phyloP scores from a whole-genome alignment of 1,140 invertebrate species.

The Drusus annulatus region DNA sequence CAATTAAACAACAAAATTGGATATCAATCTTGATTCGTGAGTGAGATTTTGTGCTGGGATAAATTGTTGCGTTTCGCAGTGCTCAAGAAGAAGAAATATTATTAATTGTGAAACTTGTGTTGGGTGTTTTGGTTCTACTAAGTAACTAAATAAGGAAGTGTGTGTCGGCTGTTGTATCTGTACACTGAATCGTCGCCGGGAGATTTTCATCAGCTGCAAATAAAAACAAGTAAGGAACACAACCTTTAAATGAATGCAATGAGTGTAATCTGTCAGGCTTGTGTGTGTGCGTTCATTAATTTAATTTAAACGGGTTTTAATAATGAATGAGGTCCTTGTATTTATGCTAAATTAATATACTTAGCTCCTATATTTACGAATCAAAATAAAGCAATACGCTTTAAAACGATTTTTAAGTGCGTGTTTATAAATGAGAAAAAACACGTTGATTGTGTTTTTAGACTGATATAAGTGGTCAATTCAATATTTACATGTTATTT shows the following conservation, averaged over 20 bases:
- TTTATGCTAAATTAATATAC: not conserved
- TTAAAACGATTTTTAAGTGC: not conserved
- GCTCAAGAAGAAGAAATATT: slow-evolving; percentile 21
- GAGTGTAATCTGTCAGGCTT: not conserved
- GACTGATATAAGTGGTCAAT: no score
- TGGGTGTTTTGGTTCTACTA: slow-evolving; percentile 51
- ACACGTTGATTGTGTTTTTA: no score
- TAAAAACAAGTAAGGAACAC: slow-evolving; percentile 40
- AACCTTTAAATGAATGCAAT: slow-evolving; percentile 29
- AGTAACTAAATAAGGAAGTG: slow-evolving; percentile 51
- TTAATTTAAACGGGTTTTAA: not conserved
- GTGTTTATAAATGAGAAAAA: not conserved
- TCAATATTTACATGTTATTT: no score
- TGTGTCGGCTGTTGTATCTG: slow-evolving; percentile 37
- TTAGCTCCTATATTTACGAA: not conserved
- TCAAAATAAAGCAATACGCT: not conserved
- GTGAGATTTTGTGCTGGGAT: slow-evolving; percentile 18
- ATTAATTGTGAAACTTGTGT: slow-evolving; percentile 53
- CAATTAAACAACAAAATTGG: slow-evolving; percentile 35
- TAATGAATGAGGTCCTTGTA: not conserved
- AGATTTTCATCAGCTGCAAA: slow-evolving; percentile 35
- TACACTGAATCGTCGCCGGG: slow-evolving; percentile 26
- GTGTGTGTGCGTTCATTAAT: not conserved
- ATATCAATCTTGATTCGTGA: not conserved
- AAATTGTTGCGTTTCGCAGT: slow-evolving; percentile 23